Conservation (phyloP, 2,797 vertebrate genomes). For the Tamandua tetradactyla region DNA sequence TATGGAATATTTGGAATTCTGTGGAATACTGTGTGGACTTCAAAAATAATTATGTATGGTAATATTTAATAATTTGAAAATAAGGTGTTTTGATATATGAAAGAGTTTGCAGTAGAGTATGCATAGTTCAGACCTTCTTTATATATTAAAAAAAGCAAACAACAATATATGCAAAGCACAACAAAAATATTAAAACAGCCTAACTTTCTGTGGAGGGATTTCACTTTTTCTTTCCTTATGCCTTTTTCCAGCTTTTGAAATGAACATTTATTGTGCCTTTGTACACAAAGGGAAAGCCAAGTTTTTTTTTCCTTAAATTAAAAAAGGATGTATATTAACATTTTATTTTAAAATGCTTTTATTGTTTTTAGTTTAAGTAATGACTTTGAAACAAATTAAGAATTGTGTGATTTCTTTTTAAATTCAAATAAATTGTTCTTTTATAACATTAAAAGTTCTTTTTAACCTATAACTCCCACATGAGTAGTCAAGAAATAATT, state of each 20-base stretch:
- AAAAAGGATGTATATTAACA: neutral
- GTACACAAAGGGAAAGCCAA: constrained; percentile 17
- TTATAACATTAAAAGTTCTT: constrained; percentile 9
- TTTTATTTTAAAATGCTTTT: constrained; percentile 38
- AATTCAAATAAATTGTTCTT: constrained; percentile 55
- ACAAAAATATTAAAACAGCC: constrained; percentile 20
- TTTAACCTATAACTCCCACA: constrained; percentile 30
- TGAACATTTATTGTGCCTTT: neutral
- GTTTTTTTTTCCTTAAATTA: neutral
- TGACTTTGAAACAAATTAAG: constrained; percentile 7
- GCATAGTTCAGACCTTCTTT: neutral
- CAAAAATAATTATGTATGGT: constrained; percentile 25
- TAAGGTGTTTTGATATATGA: constrained; percentile 18
- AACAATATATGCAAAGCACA: neutral
- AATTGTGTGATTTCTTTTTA: constrained; percentile 11
- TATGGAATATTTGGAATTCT: no score
- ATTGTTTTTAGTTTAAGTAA: constrained; percentile 40
- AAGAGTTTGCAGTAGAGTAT: neutral
- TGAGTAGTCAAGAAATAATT: neutral
- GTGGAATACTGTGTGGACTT: no score
- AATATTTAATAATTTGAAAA: constrained; percentile 46
- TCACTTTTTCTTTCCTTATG: neutral
- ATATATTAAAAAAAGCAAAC: neutral
- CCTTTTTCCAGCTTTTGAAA: constrained; percentile 44
- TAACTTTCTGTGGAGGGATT: neutral